These are phyloP conservation scores for Agelaius phoeniceus DNA, from an alignment of 2,113 vertebrate species.

Conservation along the genomic window DNA sequence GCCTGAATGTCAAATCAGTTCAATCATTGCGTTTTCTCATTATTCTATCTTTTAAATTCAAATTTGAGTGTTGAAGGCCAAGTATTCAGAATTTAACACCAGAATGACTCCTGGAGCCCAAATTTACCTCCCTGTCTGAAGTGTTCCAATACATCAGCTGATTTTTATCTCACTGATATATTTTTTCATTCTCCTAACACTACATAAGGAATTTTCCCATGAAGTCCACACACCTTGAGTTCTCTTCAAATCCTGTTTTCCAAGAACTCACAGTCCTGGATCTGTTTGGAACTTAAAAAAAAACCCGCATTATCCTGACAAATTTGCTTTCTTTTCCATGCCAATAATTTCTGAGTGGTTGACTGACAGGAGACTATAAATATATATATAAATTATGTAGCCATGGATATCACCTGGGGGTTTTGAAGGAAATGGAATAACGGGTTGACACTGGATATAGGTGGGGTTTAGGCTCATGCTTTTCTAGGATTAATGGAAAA, in stretches of 20 bases:
- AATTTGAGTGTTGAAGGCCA: not conserved
- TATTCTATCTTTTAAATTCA: not conserved
- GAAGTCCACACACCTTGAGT: not conserved
- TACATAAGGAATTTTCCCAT: not conserved
- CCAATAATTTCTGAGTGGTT: not conserved
- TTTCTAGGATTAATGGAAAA: conserved; percentile 2
- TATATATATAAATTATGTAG: fast-evolving
- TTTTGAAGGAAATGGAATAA: not conserved
- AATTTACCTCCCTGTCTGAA: not conserved
- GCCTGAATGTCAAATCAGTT: too few species aligned
- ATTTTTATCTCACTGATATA: not conserved
- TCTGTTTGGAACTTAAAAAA: not conserved
- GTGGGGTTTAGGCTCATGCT: not conserved
- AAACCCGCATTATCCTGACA: not conserved
- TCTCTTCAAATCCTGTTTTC: not conserved
- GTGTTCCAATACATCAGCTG: not conserved
- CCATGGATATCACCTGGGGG: not conserved
- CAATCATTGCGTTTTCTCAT: fast-evolving
- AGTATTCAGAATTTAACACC: not conserved
- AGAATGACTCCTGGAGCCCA: not conserved
- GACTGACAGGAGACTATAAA: not conserved
- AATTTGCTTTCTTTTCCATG: not conserved
- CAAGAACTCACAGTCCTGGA: not conserved
- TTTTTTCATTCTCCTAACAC: not conserved
- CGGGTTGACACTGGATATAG: not conserved